Evolutionary conservation across 2,113 vertebrate genomes (phyloP), one percentile per base, ranked within the genome.

Genomic region (Prinia subflava): DNA sequence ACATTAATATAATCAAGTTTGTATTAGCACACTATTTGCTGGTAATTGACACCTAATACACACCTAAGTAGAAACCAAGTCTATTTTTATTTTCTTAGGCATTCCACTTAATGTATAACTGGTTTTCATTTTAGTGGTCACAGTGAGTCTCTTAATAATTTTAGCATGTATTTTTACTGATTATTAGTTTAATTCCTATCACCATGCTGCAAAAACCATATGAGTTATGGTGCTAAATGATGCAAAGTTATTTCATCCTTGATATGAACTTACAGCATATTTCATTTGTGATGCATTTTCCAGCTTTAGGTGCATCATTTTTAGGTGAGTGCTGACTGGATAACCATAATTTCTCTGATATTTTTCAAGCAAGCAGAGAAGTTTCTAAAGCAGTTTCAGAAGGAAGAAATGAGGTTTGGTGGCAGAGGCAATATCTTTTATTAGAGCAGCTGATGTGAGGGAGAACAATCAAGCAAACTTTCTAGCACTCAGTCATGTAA

Each of bases 371-470:
- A 87, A 87, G 53, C 3, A 50, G n/a, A 79, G 37, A 87, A 87
- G 37, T 49, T 94, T 75, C 83, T 92, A 89, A 92, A 84, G 62
- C 28, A 68, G 53, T 75, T 93, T 82, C 78, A 83, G 53, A 87
- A 52, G 37, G 67, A 64, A 78, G 27, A 89, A 95, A 82, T 84
- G 11, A 89, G 56, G 53, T 87, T 95, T 96, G 24, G 85, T 90
- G 84, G 82, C 52, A 75, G 52, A 91, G n/a, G 52, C 70, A 94
- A 25, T 85, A 92, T 60, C 62, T 94, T 92, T 79, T 82, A 60
- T 84, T 91, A 93, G 53, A 82, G 52, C 41, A 91, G 53, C n/a
- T 79, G 62, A 90, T 68, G 78, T 60, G 87, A 87, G 18, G 44
- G 57, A 39, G 62, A 87, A 65, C 62, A 90, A 79, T 83, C 74